Base-by-base conservation (phyloP, 2,113 vertebrate species). In the Cettia cetti region DNA sequence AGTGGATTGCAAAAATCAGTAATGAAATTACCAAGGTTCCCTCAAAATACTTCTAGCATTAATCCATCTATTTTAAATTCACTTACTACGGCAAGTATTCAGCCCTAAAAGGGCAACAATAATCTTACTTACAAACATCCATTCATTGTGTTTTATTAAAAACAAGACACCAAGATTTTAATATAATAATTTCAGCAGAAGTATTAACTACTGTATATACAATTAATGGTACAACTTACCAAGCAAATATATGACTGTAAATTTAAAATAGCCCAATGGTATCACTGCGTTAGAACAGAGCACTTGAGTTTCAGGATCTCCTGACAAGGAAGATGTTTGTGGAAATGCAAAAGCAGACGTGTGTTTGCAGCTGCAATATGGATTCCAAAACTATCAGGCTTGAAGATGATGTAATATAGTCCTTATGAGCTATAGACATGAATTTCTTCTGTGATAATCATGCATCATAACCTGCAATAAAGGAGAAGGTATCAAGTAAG, bases 391-490 rank as follows among this genome's bases (percentile, higher is more conserved):
- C 98, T 99, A 98, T 97, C 99, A 99, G 99, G 99, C 99, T 99
- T 99, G 98, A 98, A 99, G 98, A 98, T 98, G 99, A 99, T 99
- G 99, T 98, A 99, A 99, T 98, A 97, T 98, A 98, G 98, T 99
- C 98, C 98, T 98, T 99, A 98, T 97, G 95, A 98, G 99, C 99
- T 99, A 99, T 99, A 99, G 99, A 99, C 98, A 98, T 87, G 98
- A 98, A 98, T 98, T 98, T 99, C 98, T 99, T 99, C 99, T 99
- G 98, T 98, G 98, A 98, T 99, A 98, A 97, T 98, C 98, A 93
- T 98, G 98, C 98, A 99, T 99, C 98, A 98, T 99, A 99, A 99
- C 97, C 99, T 99, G 96, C 45, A 97, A 96, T 39, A 97, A 90
- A 95, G 56, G 68, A 82, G 31, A 44, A 82, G n/a, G 27, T 28